Evolutionary conservation across 2,888 invertebrate species (phyloP).

Genomic region (Chalcosyrphus nemorum): DNA sequence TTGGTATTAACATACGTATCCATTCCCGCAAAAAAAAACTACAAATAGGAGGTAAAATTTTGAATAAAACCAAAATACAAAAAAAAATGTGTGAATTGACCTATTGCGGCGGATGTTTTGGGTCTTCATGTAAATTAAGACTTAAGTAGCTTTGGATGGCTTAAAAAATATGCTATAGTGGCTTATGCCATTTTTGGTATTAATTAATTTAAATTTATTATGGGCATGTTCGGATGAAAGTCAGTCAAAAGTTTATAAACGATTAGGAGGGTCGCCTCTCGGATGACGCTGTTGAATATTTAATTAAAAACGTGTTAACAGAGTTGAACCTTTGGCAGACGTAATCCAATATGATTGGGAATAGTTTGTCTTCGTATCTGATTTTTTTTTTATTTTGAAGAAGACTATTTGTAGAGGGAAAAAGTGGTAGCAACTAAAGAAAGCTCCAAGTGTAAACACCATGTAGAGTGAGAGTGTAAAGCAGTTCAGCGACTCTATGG

Average conservation of each 20-base stretch:
- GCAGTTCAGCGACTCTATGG: too few species aligned
- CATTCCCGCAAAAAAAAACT: background rate
- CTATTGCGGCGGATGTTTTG: background rate
- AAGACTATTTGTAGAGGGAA: too few species aligned
- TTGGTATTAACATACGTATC: background rate
- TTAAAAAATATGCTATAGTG: background rate
- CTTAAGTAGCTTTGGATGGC: background rate
- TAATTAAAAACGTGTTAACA: background rate
- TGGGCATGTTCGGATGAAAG: background rate
- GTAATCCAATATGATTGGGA: background rate
- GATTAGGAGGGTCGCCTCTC: background rate
- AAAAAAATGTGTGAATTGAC: background rate
- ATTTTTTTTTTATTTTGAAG: too few species aligned
- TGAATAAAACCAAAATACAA: too few species aligned
- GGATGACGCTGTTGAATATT: background rate
- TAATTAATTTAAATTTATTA: background rate
- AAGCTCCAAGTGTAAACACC: too few species aligned
- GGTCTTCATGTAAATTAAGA: background rate
- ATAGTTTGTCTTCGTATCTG: too few species aligned
- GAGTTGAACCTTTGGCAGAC: background rate
- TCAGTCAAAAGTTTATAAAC: background rate
- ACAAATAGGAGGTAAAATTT: too few species aligned
- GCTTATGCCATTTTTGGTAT: background rate
- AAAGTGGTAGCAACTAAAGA: too few species aligned
- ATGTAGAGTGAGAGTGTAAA: too few species aligned